Percentiles rank a stretch among this genome's conserved stretches.
phyloP scores from a whole-genome alignment of 2,113 vertebrate species.

The Cyanoderma ruficeps region DNA sequence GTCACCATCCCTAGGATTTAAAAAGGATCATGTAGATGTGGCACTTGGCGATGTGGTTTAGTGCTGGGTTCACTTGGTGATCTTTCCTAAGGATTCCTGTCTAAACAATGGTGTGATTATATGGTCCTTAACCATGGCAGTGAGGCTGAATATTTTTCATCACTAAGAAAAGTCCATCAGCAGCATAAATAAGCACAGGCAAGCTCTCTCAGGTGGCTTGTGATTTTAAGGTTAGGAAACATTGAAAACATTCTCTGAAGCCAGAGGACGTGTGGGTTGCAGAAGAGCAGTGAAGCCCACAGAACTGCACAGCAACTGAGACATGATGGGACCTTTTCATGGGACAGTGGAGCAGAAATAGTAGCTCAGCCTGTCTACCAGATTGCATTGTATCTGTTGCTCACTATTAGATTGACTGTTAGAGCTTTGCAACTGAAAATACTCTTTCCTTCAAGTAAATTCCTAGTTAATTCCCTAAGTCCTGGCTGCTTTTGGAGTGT shows the following conservation, averaged over 20 bases:
- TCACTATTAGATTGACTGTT: neutral
- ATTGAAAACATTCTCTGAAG: neutral
- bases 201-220: neutral
- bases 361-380: neutral
- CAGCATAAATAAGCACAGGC: neutral
- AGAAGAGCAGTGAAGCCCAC: neutral
- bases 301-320: neutral
- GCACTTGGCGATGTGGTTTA: neutral
- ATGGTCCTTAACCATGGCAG: neutral
- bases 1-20: neutral
- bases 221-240: neutral
- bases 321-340: neutral
- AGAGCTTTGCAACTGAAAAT: neutral
- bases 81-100: neutral
- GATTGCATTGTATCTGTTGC: neutral
- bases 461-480: neutral
- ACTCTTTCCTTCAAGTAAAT: neutral
- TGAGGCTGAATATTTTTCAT: neutral
- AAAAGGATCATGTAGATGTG: neutral
- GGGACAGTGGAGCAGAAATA: neutral
- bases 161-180: neutral
- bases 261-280: accelerated
- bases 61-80: neutral
- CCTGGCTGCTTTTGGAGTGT: neutral
- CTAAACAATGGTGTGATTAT: neutral